Percentiles rank a stretch among this genome's conserved stretches.
phyloP scores from a whole-genome alignment of 2,797 vertebrate genomes.

The Falco naumanni region DNA sequence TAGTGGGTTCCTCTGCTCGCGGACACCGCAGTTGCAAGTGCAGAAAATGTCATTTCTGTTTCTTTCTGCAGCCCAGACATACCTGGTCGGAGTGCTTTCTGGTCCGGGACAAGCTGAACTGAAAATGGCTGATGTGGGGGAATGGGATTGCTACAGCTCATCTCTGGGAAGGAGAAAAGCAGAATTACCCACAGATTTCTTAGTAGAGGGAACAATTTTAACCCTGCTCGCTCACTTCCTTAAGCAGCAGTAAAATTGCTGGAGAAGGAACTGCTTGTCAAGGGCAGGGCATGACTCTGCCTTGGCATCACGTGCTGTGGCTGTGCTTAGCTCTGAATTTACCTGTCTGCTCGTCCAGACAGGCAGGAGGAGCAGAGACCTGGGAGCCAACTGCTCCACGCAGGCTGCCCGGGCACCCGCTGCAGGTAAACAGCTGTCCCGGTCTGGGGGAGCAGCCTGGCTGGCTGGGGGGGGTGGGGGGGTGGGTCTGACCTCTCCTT shows the following conservation, averaged over 20 bases:
- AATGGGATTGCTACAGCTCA: background rate
- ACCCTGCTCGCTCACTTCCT: background rate
- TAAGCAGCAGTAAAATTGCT: background rate
- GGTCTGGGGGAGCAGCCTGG: background rate
- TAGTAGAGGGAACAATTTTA: background rate
- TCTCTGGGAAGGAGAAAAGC: background rate
- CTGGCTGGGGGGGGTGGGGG: too few relatives aligned
- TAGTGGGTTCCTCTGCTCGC: background rate
- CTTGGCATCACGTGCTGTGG: background rate
- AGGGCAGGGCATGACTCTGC: background rate
- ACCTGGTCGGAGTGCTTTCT: background rate
- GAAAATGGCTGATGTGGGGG: background rate
- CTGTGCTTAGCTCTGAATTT: background rate
- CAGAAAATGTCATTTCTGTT: background rate
- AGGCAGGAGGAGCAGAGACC: background rate
- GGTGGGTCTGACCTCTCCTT: background rate
- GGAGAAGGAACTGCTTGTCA: background rate
- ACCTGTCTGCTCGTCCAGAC: background rate
- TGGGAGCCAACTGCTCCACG: background rate
- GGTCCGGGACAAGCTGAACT: background rate
- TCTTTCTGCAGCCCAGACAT: background rate
- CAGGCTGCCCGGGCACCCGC: background rate
- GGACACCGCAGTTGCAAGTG: fast-evolving
- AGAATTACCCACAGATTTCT: background rate
- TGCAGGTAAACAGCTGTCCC: background rate